phyloP scores from a whole-genome alignment of 2,113 vertebrate genomes.

The Sebastes schlegelii region DNA sequence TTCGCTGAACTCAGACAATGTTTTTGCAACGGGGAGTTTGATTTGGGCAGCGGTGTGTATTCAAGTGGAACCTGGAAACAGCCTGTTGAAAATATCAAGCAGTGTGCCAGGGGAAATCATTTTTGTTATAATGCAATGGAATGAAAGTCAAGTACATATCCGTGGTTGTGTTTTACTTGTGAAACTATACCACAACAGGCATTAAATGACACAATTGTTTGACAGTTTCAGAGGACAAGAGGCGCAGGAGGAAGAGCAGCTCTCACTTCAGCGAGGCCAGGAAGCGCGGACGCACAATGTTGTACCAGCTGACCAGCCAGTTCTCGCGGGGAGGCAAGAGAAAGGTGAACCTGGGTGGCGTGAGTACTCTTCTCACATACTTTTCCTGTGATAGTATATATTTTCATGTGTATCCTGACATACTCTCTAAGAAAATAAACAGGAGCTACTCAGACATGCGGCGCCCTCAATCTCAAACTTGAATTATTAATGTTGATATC shows the following conservation, averaged over 20 bases:
- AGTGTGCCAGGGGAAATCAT: slow-evolving; percentile 10
- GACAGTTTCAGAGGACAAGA: slow-evolving; percentile 83
- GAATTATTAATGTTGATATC: slow-evolving; percentile 39
- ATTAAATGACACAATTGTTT: not conserved
- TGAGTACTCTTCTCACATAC: slow-evolving; percentile 78
- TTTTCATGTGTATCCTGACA: not conserved
- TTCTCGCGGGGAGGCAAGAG: slow-evolving; percentile 85
- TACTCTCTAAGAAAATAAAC: not conserved
- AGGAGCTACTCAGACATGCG: slow-evolving; percentile 28
- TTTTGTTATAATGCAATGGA: not conserved
- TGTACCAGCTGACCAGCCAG: slow-evolving; percentile 89
- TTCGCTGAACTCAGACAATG: slow-evolving; percentile 47
- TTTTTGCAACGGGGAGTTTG: slow-evolving; percentile 50
- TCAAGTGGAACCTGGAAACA: slow-evolving; percentile 59
- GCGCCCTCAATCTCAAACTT: slow-evolving; percentile 21
- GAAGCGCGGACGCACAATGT: slow-evolving; percentile 86
- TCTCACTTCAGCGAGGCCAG: slow-evolving; percentile 86
- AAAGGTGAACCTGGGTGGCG: slow-evolving; percentile 87
- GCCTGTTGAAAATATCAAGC: slow-evolving; percentile 35
- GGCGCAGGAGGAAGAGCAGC: slow-evolving; percentile 84
- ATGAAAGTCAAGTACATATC: slow-evolving; percentile 9
- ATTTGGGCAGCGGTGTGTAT: slow-evolving; percentile 41
- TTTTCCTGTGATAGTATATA: not conserved
- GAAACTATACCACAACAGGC: not conserved
- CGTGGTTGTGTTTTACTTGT: slow-evolving; percentile 16